A percentile compares a stretch with the other conserved stretches of the same genome.
These are phyloP conservation scores for Junonia oenone DNA, from an alignment of 2,888 invertebrate species.

Conservation along the genomic window DNA sequence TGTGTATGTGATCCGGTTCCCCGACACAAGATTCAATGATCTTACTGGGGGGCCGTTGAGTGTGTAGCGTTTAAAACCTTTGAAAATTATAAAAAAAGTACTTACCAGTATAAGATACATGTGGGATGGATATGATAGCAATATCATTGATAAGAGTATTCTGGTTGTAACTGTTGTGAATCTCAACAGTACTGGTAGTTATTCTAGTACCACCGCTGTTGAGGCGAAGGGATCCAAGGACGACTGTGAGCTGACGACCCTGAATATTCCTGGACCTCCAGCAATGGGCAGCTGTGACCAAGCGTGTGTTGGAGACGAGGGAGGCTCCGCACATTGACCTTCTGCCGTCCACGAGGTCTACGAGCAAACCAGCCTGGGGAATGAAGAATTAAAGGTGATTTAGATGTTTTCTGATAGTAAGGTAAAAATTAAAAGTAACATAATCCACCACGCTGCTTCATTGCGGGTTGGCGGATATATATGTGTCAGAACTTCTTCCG, in stretches of 20 bases:
- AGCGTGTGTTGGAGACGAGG: constrained; percentile 23
- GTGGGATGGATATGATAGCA: constrained; percentile 22
- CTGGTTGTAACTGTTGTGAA: constrained; percentile 13
- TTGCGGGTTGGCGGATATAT: too few relatives aligned
- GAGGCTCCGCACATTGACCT: constrained; percentile 26
- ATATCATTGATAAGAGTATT: constrained; percentile 26
- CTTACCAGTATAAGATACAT: constrained; percentile 23
- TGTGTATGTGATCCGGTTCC: too few relatives aligned
- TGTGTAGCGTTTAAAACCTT: too few relatives aligned
- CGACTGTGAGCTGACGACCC: constrained; percentile 21
- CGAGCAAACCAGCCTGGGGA: constrained; percentile 24
- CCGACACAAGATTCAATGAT: too few relatives aligned
- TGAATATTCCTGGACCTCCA: constrained; percentile 20
- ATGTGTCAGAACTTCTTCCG: too few relatives aligned
- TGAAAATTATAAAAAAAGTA: not conserved
- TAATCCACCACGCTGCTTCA: too few relatives aligned
- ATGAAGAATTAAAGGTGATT: too few relatives aligned
- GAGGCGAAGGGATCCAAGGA: constrained; percentile 25
- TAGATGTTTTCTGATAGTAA: too few relatives aligned
- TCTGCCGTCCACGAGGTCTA: not conserved
- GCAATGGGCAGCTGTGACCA: constrained; percentile 30
- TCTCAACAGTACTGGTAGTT: constrained; percentile 18
- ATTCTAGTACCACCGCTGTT: constrained; percentile 27
- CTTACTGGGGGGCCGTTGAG: too few relatives aligned
- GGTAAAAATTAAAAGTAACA: too few relatives aligned